These are phyloP conservation scores for Polydrusus pterygomalis DNA, from an alignment of 2,888 invertebrate genomes.

Conservation along the genomic window DNA sequence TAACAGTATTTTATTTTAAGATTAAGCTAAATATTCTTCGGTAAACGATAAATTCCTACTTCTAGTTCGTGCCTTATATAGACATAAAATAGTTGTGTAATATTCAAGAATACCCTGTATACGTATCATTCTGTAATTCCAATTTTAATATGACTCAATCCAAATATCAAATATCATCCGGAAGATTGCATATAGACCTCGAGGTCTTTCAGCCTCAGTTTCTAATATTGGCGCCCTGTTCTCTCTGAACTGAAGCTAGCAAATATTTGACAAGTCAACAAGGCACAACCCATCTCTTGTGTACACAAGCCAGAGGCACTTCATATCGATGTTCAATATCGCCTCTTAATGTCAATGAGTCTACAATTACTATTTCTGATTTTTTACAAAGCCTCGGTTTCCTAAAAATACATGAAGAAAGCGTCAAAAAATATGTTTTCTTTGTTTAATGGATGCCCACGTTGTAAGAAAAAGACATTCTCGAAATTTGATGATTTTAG, in stretches of 20 bases:
- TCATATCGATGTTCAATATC: slow-evolving; percentile 67
- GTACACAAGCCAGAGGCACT: slow-evolving; percentile 68
- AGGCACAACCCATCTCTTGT: slow-evolving; percentile 66
- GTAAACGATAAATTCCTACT: no score
- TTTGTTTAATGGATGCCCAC: no score
- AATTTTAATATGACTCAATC: slow-evolving; percentile 38
- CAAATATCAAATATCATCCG: slow-evolving; percentile 31
- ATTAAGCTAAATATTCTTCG: no score
- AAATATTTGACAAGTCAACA: slow-evolving; percentile 72
- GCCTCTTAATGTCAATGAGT: slow-evolving; percentile 37
- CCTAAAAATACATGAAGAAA: no score
- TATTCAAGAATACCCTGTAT: neutral
- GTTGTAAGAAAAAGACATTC: no score
- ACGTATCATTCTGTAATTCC: neutral
- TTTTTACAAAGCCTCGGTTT: no score
- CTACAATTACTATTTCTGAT: neutral
- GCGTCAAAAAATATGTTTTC: no score
- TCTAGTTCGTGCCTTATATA: no score
- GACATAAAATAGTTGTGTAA: no score
- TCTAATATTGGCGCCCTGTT: slow-evolving; percentile 63
- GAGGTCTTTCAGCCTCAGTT: slow-evolving; percentile 64
- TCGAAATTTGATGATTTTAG: no score
- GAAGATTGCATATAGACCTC: slow-evolving; percentile 64
- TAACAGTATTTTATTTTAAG: no score
- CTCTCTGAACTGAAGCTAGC: slow-evolving; percentile 62